phyloP scores from a whole-genome alignment of 2,113 vertebrate genomes.

The Fregetta grallaria region DNA sequence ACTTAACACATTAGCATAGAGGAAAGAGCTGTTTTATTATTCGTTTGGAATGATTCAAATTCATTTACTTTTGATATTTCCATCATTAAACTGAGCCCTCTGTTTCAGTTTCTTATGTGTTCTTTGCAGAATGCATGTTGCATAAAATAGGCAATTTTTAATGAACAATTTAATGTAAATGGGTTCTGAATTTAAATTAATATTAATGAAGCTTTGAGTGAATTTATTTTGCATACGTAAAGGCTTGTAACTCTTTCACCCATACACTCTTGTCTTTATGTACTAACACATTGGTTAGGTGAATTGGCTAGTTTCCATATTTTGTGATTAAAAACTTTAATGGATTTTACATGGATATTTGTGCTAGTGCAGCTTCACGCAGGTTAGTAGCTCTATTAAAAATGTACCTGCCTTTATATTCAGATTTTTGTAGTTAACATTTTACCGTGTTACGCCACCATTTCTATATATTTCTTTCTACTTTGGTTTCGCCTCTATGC shows the following conservation, averaged over 20 bases:
- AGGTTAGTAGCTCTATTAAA: not conserved
- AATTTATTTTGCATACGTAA: constrained; percentile 89
- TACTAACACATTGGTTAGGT: constrained; percentile 68
- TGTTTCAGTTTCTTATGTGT: constrained; percentile 75
- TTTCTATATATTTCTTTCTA: not conserved
- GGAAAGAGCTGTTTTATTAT: constrained; percentile 27
- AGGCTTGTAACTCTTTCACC: constrained; percentile 78
- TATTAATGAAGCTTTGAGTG: constrained; percentile 86
- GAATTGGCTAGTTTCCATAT: constrained; percentile 67
- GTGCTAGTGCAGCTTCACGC: not conserved
- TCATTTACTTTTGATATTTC: constrained; percentile 73
- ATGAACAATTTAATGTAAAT: constrained; percentile 88
- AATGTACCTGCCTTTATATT: not conserved
- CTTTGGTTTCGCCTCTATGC: constrained; percentile 6
- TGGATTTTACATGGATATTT: constrained; percentile 52
- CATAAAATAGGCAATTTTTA: constrained; percentile 86
- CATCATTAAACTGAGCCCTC: constrained; percentile 72
- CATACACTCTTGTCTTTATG: constrained; percentile 76
- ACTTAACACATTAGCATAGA: not conserved
- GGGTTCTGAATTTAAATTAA: constrained; percentile 87
- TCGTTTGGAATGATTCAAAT: constrained; percentile 58
- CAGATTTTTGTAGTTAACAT: not conserved
- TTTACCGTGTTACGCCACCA: not conserved
- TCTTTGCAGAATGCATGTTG: constrained; percentile 81
- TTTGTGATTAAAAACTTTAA: constrained; percentile 57